Percentiles rank a stretch among this genome's conserved stretches.
These are phyloP conservation scores for Nephila pilipes DNA, from an alignment of 1,140 invertebrate genomes.

Conservation along the genomic window DNA sequence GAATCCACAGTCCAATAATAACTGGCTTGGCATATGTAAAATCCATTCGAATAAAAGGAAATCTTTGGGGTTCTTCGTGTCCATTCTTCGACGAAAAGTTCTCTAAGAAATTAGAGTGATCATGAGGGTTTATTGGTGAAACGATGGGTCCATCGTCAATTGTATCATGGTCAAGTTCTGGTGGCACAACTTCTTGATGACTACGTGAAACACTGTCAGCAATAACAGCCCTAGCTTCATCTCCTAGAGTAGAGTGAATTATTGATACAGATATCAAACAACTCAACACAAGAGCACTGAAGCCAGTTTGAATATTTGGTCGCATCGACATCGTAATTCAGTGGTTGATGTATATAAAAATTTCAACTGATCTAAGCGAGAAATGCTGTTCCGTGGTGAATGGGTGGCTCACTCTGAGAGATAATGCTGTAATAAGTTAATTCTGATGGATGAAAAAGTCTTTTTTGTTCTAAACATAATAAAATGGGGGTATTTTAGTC, in stretches of 20 bases:
- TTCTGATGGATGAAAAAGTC: too few relatives aligned
- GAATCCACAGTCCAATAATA: constrained; percentile 84
- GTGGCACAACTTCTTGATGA: constrained; percentile 67
- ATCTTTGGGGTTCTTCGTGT: constrained; percentile 24
- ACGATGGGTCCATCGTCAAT: constrained; percentile 59
- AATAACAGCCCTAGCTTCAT: constrained; percentile 61
- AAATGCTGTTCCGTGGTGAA: too few relatives aligned
- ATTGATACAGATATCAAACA: not conserved
- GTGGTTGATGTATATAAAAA: not conserved
- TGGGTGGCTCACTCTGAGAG: too few relatives aligned
- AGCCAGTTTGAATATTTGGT: not conserved
- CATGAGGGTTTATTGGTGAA: constrained; percentile 43
- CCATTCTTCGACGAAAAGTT: constrained; percentile 14
- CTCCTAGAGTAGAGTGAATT: not conserved
- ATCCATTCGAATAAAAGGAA: constrained; percentile 68
- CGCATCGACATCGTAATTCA: not conserved
- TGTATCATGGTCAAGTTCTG: constrained; percentile 47
- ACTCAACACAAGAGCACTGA: not conserved
- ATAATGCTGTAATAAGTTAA: too few relatives aligned
- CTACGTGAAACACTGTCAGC: constrained; percentile 63
- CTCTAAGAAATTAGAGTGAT: constrained; percentile 56
- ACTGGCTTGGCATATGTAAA: constrained; percentile 82
- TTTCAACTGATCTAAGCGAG: too few relatives aligned
- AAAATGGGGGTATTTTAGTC: too few relatives aligned
- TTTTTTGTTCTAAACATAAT: too few relatives aligned